A percentile compares a stretch with the other conserved stretches of the same genome.
phyloP scores from a whole-genome alignment of 2,888 invertebrate genomes.

The Drosophila meridionalis region DNA sequence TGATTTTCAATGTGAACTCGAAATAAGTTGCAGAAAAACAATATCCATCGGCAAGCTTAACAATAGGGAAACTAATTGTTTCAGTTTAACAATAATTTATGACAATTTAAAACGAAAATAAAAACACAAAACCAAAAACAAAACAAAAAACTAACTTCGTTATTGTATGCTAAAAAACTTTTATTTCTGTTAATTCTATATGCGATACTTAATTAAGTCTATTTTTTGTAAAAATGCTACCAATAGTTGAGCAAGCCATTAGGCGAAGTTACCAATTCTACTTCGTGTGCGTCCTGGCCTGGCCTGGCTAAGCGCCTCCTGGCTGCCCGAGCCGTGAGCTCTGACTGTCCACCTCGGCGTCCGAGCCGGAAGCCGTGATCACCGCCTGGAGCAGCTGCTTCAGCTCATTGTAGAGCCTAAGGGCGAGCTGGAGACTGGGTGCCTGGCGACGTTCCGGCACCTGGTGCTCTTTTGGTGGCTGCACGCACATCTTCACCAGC shows the following conservation, averaged over 20 bases:
- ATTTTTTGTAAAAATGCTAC: constrained; percentile 67
- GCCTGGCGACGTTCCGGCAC: constrained; percentile 73
- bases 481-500: constrained; percentile 79
- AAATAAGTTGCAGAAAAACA: constrained; percentile 60
- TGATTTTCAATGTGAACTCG: constrained; percentile 59
- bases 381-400: constrained; percentile 79
- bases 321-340: constrained; percentile 29
- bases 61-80: constrained; percentile 59
- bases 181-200: constrained; percentile 47
- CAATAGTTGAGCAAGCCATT: constrained; percentile 47
- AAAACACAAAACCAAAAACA: constrained; percentile 37
- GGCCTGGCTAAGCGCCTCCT: constrained; percentile 19
- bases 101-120: constrained; percentile 55
- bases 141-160: background rate
- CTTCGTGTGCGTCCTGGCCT: constrained; percentile 11
- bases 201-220: constrained; percentile 52
- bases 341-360: constrained; percentile 44
- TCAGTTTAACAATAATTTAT: constrained; percentile 67
- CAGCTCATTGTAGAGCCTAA: constrained; percentile 83
- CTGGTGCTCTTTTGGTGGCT: constrained; percentile 78
- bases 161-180: constrained; percentile 45
- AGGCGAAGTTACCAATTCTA: constrained; percentile 24
- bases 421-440: constrained; percentile 79
- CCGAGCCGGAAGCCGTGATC: constrained; percentile 57
- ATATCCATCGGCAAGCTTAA: constrained; percentile 57